These are phyloP conservation scores for Odontesthes bonariensis DNA, from an alignment of 2,113 vertebrate genomes.

Conservation along the genomic window DNA sequence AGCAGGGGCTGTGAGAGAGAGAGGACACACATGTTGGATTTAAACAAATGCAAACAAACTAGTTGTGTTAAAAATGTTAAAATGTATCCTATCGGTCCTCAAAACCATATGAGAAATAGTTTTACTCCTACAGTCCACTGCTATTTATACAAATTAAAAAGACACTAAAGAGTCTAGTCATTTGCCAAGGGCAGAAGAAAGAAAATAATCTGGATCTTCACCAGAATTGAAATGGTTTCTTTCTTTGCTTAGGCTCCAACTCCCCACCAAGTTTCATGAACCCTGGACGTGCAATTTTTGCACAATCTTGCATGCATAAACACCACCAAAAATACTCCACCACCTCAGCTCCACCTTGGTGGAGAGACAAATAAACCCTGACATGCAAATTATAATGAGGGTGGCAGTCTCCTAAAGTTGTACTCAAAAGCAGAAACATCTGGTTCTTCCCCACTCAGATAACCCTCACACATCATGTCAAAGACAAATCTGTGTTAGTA, in stretches of 20 bases:
- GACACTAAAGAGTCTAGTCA: too few species aligned
- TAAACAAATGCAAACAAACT: background rate
- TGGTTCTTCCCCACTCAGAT: conserved; percentile 14
- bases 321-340: too few species aligned
- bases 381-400: background rate
- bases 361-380: background rate
- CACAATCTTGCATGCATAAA: too few species aligned
- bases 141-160: too few species aligned
- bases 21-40: background rate
- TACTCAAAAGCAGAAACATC: conserved; percentile 18
- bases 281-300: background rate
- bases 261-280: background rate
- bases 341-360: background rate
- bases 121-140: too few species aligned
- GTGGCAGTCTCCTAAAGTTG: conserved; percentile 17
- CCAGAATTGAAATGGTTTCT: background rate
- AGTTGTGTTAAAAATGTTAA: background rate
- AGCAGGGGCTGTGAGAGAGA: conserved; percentile 56
- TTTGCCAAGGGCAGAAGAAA: background rate
- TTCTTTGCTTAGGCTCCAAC: background rate
- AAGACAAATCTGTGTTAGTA: conserved; percentile 52
- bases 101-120: background rate
- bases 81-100: background rate
- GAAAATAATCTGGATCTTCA: background rate
- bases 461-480: conserved; percentile 37